A percentile compares a stretch with the other conserved stretches of the same genome.
These are phyloP conservation scores for Strigamia crassipes DNA, from an alignment of 2,888 invertebrate genomes.

Conservation along the genomic window DNA sequence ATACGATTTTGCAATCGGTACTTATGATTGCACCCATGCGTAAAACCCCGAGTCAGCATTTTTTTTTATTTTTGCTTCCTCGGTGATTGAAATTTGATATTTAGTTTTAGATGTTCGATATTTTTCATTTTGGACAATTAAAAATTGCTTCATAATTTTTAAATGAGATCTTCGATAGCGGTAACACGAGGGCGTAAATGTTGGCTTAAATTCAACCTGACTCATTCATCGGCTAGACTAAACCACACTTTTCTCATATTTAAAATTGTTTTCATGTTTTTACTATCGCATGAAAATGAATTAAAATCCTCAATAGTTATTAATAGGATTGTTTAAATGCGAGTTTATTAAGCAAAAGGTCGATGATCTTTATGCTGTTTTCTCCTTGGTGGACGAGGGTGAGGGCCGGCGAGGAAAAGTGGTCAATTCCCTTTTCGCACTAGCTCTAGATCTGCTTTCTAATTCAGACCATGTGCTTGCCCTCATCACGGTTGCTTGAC, in stretches of 20 bases:
- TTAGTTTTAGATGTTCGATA: not conserved
- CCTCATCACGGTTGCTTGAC: constrained; percentile 43
- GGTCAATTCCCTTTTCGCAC: constrained; percentile 42
- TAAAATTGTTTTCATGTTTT: not conserved
- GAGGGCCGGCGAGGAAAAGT: constrained; percentile 42
- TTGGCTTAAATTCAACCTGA: not conserved
- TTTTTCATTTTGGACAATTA: not conserved
- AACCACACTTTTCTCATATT: not conserved
- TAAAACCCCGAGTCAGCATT: not conserved
- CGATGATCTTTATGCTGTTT: not conserved
- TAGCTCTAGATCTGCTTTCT: constrained; percentile 16
- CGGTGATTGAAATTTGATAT: not conserved
- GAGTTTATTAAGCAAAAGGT: not conserved
- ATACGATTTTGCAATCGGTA: not conserved
- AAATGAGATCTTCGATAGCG: not conserved
- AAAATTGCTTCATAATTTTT: not conserved
- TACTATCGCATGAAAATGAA: not conserved
- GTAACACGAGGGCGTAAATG: not conserved
- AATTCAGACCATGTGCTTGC: constrained; percentile 16
- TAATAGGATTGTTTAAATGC: not conserved
- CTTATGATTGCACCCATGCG: not conserved
- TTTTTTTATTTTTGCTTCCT: not conserved
- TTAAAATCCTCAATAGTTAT: not conserved
- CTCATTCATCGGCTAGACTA: constrained; percentile 9
- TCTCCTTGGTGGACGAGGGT: constrained; percentile 2